Evolutionary conservation across 1,140 invertebrate species (phyloP).

Genomic region (Mylabris phalerata): DNA sequence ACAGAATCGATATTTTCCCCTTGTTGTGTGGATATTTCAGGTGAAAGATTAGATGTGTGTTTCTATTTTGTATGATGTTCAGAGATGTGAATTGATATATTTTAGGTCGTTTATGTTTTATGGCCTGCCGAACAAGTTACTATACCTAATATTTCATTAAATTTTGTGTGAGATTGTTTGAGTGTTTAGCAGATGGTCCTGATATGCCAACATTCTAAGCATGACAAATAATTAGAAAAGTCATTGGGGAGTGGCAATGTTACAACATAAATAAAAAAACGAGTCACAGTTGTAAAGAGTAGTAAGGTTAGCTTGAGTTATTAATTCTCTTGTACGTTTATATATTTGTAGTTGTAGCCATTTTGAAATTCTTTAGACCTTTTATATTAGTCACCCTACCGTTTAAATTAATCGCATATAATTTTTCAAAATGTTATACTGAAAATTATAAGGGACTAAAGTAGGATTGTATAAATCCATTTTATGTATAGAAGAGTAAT

Average conservation of each 20-base stretch:
- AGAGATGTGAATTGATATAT: no score
- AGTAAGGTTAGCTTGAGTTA: conserved; percentile 7
- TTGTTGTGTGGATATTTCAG: no score
- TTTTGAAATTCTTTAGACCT: conserved; percentile 13
- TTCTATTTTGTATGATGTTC: no score
- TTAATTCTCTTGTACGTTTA: conserved; percentile 18
- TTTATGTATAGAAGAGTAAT: no score
- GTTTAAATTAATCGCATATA: conserved; percentile 16
- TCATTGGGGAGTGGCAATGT: conserved; percentile 4
- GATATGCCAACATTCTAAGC: not conserved
- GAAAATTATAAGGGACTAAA: conserved; percentile 1
- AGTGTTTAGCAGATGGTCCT: no score
- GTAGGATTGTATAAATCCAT: not conserved
- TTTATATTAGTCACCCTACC: conserved; percentile 8
- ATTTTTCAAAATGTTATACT: conserved; percentile 12
- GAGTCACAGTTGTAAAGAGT: conserved; percentile 8
- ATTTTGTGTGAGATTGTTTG: no score
- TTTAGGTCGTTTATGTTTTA: no score
- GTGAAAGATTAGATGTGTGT: no score
- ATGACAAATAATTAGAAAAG: conserved; percentile 10
- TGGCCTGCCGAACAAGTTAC: no score
- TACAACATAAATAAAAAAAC: conserved; percentile 10
- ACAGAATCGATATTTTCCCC: no score
- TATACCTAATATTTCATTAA: no score
- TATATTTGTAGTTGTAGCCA: conserved; percentile 6